A percentile compares a stretch with the other conserved stretches of the same genome.
phyloP scores from a whole-genome alignment of 2,797 vertebrate species.

The Neosilurus mollespiculum region DNA sequence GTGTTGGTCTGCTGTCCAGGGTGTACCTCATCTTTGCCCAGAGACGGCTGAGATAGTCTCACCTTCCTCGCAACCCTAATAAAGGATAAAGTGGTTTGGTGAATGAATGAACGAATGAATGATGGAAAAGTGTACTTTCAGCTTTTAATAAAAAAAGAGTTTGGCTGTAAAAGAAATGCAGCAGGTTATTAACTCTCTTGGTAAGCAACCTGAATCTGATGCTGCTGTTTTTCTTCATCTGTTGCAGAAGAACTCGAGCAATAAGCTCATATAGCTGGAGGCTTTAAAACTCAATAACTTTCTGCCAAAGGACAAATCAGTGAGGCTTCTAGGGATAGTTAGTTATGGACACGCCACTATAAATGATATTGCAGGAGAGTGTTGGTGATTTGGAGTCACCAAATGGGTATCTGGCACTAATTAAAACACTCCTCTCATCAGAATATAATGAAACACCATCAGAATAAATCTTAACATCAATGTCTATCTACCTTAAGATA shows the following conservation, averaged over 20 bases:
- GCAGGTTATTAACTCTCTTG: not conserved
- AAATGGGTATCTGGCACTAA: too few relatives aligned
- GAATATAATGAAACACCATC: too few relatives aligned
- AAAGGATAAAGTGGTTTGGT: too few relatives aligned
- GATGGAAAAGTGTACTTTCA: not conserved
- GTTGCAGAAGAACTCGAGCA: constrained; percentile 1
- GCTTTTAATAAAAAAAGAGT: not conserved
- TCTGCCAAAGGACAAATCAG: constrained; percentile 8
- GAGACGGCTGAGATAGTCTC: too few relatives aligned
- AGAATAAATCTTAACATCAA: too few relatives aligned
- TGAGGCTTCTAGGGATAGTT: constrained; percentile 24
- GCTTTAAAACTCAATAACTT: not conserved
- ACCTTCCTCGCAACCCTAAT: too few relatives aligned
- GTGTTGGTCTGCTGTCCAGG: too few relatives aligned
- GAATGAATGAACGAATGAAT: too few relatives aligned
- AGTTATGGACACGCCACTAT: not conserved
- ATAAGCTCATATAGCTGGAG: constrained; percentile 2
- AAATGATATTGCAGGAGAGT: constrained; percentile 33
- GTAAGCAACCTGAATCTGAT: not conserved
- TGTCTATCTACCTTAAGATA: too few relatives aligned
- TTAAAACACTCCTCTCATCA: too few relatives aligned
- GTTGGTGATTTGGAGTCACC: constrained; percentile 50
- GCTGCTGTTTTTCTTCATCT: not conserved
- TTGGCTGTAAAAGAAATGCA: not conserved
- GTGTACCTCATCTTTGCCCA: too few relatives aligned